These are phyloP conservation scores for Gavialis gangeticus DNA, from an alignment of 2,113 vertebrate genomes.

Conservation along the genomic window DNA sequence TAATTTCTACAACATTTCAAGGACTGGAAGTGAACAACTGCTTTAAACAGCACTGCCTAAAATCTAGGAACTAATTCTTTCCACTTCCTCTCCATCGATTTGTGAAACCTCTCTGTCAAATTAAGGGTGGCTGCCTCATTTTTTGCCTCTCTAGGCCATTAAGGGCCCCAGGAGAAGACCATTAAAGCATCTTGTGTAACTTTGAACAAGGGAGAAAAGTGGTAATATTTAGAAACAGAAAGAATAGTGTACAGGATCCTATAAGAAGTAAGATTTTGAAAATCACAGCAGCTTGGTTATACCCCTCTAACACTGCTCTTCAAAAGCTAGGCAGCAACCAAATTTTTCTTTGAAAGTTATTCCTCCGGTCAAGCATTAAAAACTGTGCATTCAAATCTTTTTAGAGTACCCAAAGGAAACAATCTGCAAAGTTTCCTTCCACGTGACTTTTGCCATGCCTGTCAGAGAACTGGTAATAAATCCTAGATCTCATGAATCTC, in stretches of 20 bases:
- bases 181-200: background rate
- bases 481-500: accelerated
- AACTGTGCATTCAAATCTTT: background rate
- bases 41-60: background rate
- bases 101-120: background rate
- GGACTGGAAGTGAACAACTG: background rate
- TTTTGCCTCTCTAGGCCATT: background rate
- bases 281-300: background rate
- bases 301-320: background rate
- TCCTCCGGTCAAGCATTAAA: background rate
- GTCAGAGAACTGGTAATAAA: background rate
- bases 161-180: background rate
- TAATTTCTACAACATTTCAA: background rate
- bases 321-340: background rate
- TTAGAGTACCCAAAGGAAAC: background rate
- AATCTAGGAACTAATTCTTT: background rate
- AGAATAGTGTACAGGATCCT: background rate
- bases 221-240: background rate
- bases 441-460: background rate
- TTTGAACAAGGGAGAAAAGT: background rate
- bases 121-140: background rate
- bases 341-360: background rate
- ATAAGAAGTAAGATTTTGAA: background rate
- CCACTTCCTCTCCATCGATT: background rate
- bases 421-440: background rate